Conservation (phyloP, 2,888 invertebrate genomes). For the Eristalinus sepulchralis region DNA sequence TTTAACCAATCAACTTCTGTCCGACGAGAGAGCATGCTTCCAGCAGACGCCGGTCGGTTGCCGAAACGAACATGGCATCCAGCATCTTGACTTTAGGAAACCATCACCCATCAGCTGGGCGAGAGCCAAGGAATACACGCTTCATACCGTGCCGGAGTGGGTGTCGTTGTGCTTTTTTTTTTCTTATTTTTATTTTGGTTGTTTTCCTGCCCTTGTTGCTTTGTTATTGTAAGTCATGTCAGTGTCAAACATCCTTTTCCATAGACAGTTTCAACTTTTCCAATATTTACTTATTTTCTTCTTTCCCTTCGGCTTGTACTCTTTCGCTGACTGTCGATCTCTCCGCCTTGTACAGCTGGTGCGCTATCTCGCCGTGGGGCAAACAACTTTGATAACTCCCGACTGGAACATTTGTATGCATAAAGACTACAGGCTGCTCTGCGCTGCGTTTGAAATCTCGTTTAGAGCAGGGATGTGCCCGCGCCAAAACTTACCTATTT, state of each 20-base stretch:
- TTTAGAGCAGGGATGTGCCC: neutral
- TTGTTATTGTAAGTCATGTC: conserved; percentile 43
- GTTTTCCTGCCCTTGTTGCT: neutral
- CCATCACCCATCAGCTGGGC: neutral
- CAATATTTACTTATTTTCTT: conserved; percentile 44
- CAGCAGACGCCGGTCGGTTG: neutral
- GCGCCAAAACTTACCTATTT: conserved; percentile 30
- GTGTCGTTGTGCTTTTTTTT: conserved; percentile 29
- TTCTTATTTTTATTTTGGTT: too few species aligned
- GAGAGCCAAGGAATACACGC: conserved; percentile 2
- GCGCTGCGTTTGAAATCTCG: conserved; percentile 33
- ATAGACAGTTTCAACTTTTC: conserved; percentile 66
- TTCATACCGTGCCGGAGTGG: neutral
- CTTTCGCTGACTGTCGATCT: neutral
- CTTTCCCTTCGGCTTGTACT: neutral
- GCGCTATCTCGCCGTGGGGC: neutral
- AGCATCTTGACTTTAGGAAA: neutral
- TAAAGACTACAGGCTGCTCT: conserved; percentile 49
- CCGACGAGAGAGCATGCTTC: conserved; percentile 30
- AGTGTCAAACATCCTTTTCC: conserved; percentile 64
- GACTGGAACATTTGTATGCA: conserved; percentile 46
- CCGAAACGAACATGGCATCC: neutral
- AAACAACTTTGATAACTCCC: conserved; percentile 43
- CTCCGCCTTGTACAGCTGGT: neutral
- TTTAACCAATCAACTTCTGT: conserved; percentile 66